phyloP scores from a whole-genome alignment of 1,140 invertebrate genomes.

The Philopotamus ludificatus region DNA sequence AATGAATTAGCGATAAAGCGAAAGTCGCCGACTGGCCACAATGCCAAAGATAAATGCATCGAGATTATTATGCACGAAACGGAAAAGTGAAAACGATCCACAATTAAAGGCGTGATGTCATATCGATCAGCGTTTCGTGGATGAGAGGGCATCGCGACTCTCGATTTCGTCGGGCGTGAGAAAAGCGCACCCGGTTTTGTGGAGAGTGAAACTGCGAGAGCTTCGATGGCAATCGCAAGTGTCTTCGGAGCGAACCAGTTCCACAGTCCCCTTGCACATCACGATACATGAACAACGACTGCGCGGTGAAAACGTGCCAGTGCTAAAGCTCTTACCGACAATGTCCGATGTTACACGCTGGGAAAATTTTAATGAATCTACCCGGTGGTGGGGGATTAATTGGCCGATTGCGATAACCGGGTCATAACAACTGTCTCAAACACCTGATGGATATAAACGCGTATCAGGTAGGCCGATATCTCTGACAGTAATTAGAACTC shows the following conservation, averaged over 20 bases:
- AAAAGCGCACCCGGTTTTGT: not conserved
- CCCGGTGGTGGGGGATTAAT: conserved; percentile 1
- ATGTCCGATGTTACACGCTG: too few relatives aligned
- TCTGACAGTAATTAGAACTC: not conserved
- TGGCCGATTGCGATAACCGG: not conserved
- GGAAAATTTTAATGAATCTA: not conserved
- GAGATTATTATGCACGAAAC: too few relatives aligned
- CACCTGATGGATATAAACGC: not conserved
- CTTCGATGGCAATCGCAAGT: conserved; percentile 6
- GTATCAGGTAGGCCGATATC: not conserved
- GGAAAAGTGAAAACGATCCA: too few relatives aligned
- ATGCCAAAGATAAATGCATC: too few relatives aligned
- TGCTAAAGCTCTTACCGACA: conserved; percentile 17
- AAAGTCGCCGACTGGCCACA: not conserved
- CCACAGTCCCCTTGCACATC: not conserved
- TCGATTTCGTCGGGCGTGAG: not conserved
- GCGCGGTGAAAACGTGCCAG: conserved; percentile 9
- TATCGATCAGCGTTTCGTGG: too few relatives aligned
- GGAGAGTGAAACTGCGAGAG: conserved; percentile 18
- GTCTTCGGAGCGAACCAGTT: not conserved
- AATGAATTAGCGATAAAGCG: not conserved
- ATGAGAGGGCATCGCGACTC: too few relatives aligned
- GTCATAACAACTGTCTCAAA: not conserved
- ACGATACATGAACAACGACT: not conserved
- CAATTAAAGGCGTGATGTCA: too few relatives aligned